Percentiles rank a stretch among this genome's conserved stretches.
phyloP scores from a whole-genome alignment of 2,113 vertebrate species.

The Apteryx owenii region DNA sequence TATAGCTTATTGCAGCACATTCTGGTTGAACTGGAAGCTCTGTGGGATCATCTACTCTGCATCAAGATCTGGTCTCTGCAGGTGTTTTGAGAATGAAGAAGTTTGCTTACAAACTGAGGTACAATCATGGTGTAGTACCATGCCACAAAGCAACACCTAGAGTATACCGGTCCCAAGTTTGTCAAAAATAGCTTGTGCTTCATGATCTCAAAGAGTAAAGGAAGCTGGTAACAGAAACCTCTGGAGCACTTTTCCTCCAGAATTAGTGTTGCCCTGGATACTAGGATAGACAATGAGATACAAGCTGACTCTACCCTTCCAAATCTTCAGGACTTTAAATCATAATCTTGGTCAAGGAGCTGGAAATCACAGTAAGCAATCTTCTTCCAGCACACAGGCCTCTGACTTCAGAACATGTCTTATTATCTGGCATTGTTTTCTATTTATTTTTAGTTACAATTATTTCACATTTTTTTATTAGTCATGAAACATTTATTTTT shows the following conservation, averaged over 20 bases:
- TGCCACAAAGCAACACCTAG: not conserved
- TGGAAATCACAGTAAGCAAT: not conserved
- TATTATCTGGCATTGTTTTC: not conserved
- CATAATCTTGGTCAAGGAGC: not conserved
- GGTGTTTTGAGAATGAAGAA: not conserved
- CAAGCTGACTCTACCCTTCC: not conserved
- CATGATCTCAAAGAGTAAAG: not conserved
- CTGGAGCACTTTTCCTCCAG: not conserved
- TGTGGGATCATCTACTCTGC: not conserved
- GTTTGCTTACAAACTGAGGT: not conserved
- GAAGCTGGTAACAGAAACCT: not conserved
- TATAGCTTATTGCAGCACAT: fast-evolving
- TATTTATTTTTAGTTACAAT: not conserved
- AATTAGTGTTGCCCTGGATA: not conserved
- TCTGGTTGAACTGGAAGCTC: not conserved
- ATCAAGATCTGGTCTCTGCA: not conserved
- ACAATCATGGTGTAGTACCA: not conserved
- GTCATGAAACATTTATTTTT: not conserved
- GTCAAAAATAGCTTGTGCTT: not conserved
- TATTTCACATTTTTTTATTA: not conserved
- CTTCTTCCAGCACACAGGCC: not conserved
- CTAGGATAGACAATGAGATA: not conserved
- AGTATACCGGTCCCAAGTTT: not conserved
- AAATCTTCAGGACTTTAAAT: not conserved
- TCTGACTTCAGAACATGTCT: not conserved